phyloP scores from a whole-genome alignment of 2,797 vertebrate species.

The Microctenopoma lineatum region DNA sequence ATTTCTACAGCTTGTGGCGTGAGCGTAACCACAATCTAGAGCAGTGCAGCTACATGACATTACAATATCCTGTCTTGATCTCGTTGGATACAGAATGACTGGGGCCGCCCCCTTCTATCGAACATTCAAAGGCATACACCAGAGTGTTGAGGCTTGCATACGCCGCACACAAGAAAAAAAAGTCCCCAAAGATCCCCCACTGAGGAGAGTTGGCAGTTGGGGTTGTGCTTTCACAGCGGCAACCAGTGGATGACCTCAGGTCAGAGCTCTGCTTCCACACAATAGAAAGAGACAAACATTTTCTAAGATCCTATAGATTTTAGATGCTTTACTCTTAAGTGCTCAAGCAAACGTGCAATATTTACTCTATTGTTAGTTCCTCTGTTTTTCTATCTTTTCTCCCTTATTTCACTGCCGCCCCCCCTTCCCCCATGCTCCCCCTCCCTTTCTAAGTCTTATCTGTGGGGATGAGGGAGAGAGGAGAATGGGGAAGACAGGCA shows the following conservation, averaged over 20 bases:
- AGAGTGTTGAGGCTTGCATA: conserved; percentile 44
- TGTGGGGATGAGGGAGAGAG: conserved; percentile 68
- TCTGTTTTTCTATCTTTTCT: conserved; percentile 39
- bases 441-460: conserved; percentile 57
- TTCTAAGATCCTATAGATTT: conserved; percentile 34
- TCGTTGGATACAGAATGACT: conserved; percentile 21
- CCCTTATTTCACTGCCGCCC: not conserved
- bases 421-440: not conserved
- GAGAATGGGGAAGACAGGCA: conserved; percentile 78
- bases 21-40: conserved; percentile 54
- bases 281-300: conserved; percentile 33
- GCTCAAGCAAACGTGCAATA: conserved; percentile 49
- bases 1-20: conserved; percentile 49
- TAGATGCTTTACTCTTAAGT: conserved; percentile 37
- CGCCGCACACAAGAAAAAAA: conserved; percentile 25
- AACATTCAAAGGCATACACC: conserved; percentile 53
- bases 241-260: conserved; percentile 53
- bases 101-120: conserved; percentile 48
- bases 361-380: conserved; percentile 50
- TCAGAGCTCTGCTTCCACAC: conserved; percentile 25
- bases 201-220: conserved; percentile 45
- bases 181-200: conserved; percentile 66
- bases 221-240: conserved; percentile 53
- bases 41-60: conserved; percentile 43
- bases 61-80: conserved; percentile 69